Evolutionary conservation across 2,888 invertebrate species (phyloP).

Genomic region (Globia sparganii): DNA sequence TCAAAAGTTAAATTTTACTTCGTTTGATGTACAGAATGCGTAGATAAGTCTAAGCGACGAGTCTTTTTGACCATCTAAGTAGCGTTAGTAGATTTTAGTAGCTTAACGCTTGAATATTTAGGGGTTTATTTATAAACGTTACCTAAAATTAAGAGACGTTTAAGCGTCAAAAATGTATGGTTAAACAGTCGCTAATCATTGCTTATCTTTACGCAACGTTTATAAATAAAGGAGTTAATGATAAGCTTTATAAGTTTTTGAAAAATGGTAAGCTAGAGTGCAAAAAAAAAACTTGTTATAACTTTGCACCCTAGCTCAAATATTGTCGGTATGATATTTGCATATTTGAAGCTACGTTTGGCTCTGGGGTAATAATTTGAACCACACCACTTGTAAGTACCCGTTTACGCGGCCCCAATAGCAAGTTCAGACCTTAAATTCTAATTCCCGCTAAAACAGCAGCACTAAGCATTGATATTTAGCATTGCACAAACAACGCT

Average conservation of each 20-base stretch:
- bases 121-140: too few species aligned
- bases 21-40: too few species aligned
- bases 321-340: not conserved
- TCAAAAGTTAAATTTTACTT: too few species aligned
- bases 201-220: too few species aligned
- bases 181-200: too few species aligned
- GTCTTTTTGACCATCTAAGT: too few species aligned
- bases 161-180: too few species aligned
- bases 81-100: too few species aligned
- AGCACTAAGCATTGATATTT: slow-evolving; percentile 60
- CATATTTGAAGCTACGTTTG: not conserved
- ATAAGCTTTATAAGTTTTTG: not conserved
- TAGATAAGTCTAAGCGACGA: too few species aligned
- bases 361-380: slow-evolving; percentile 1
- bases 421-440: slow-evolving; percentile 58
- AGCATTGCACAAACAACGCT: slow-evolving; percentile 51
- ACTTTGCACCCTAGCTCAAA: not conserved
- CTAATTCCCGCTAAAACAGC: slow-evolving; percentile 50
- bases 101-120: too few species aligned
- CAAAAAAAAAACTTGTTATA: not conserved
- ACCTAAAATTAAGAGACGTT: too few species aligned
- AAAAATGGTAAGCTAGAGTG: not conserved
- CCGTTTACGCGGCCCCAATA: slow-evolving; percentile 18
- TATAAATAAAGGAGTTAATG: too few species aligned
- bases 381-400: not conserved